Evolutionary conservation across 2,113 vertebrate genomes (phyloP), one percentile per base, ranked within the genome.

Genomic region (Muntiacus muntjak): DNA sequence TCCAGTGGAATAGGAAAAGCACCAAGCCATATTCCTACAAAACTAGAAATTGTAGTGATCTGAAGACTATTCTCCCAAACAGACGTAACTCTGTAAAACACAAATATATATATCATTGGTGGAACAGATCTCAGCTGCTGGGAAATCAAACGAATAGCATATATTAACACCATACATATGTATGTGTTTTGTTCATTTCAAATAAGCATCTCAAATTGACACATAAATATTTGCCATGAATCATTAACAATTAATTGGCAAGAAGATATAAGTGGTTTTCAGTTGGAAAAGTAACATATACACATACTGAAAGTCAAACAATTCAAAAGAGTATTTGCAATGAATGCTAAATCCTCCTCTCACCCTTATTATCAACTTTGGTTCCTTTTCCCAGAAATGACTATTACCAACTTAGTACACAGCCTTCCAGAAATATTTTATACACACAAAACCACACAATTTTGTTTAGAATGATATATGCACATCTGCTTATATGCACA

Each of bases 1-100:
- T 99, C 99, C 64, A 99, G 99, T 57, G 99, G 99, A 97, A 99
- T 99, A 62, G 99, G 99, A 98, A 99, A 99, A 40, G 99, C 99
- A 98, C 99, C 99, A 92, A 99, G 95, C 99, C 99, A 99, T 89
- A 99, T 99, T 98, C 99, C 99, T 45, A 99, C 89, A 79, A 99
- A 47, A 55, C 99, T 99, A 97, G 99, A 99, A 57, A 99, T 78
- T 0, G 99, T 99, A 55, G 99, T 99, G 30, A 99, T 99, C 98
- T 99, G 99, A 8, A 99, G 99, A 98, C 99, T 99, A 43, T 99
- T 99, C 98, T 99, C 99, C 99, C 99, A 99, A 95, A 99, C 98
- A 4, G 99, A 99, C 97, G 98, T 99, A 3, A 99, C 99, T 97
- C 99, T 99, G 98, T 88, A 98, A 98, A 98, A 97, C 86, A 98